Percentiles rank a stretch among this genome's conserved stretches.
These are phyloP conservation scores for Hyperoplus immaculatus DNA, from an alignment of 2,797 vertebrate genomes.

Conservation along the genomic window DNA sequence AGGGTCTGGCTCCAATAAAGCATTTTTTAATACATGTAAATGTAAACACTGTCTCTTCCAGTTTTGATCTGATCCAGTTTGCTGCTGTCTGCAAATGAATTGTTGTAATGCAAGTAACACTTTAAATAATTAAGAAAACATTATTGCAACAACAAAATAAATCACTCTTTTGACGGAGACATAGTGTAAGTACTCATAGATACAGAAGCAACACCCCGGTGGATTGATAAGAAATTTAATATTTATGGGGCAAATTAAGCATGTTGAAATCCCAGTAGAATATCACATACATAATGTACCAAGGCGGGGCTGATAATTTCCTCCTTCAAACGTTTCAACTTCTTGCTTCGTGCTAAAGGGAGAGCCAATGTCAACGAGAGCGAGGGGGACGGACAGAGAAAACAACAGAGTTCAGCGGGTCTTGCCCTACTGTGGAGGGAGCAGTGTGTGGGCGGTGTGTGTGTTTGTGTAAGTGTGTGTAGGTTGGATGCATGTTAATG, in stretches of 20 bases:
- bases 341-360: constrained; percentile 39
- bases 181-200: no score
- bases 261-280: constrained; percentile 11
- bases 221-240: constrained; percentile 24
- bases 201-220: constrained; percentile 7
- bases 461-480: constrained; percentile 20
- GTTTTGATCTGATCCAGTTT: background rate
- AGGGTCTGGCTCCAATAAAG: constrained; percentile 2
- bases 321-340: constrained; percentile 39
- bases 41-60: background rate
- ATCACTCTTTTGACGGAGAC: background rate
- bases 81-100: background rate
- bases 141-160: background rate
- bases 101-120: background rate
- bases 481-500: background rate
- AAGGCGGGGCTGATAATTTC: constrained; percentile 34
- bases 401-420: constrained; percentile 67
- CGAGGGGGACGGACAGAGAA: constrained; percentile 36
- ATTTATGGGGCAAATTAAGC: constrained; percentile 29
- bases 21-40: background rate
- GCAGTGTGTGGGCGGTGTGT: constrained; percentile 25
- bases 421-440: constrained; percentile 47
- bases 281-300: constrained; percentile 34
- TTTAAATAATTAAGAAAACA: constrained; percentile 2
- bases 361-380: constrained; percentile 53